These are phyloP conservation scores for Sinodicranocentrus sp. DNA, from an alignment of 2,888 invertebrate genomes.

Conservation along the genomic window DNA sequence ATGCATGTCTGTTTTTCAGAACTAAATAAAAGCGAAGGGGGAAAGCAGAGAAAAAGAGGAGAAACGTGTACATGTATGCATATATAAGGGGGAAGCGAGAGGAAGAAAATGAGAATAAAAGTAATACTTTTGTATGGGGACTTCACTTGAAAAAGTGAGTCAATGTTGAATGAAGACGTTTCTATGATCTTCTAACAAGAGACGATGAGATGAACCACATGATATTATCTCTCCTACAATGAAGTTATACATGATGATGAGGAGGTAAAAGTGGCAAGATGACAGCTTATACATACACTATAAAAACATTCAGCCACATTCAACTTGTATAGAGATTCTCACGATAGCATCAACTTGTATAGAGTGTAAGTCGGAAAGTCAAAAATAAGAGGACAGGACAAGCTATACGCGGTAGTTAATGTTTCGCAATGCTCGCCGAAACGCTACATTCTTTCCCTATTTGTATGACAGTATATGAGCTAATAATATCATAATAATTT, in stretches of 20 bases:
- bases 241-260: conserved; percentile 54
- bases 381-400: too few relatives aligned
- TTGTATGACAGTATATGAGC: too few relatives aligned
- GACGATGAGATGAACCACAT: conserved; percentile 64
- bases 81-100: conserved; percentile 33
- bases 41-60: conserved; percentile 37
- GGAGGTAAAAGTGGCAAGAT: conserved; percentile 56
- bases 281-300: too few relatives aligned
- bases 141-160: conserved; percentile 53
- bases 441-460: too few relatives aligned
- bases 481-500: too few relatives aligned
- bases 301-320: too few relatives aligned
- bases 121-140: conserved; percentile 29
- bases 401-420: too few relatives aligned
- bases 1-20: conserved; percentile 47
- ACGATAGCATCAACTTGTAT: too few relatives aligned
- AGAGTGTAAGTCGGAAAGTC: too few relatives aligned
- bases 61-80: conserved; percentile 25
- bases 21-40: conserved; percentile 54
- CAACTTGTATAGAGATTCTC: too few relatives aligned
- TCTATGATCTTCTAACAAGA: conserved; percentile 62
- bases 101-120: conserved; percentile 21
- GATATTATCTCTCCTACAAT: conserved; percentile 57
- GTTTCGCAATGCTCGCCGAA: neutral
- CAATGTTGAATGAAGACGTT: conserved; percentile 49